Percentiles rank a stretch among this genome's conserved stretches.
Evolutionary conservation across 2,113 vertebrate genomes (phyloP).

Genomic region (Zosterops borbonicus): DNA sequence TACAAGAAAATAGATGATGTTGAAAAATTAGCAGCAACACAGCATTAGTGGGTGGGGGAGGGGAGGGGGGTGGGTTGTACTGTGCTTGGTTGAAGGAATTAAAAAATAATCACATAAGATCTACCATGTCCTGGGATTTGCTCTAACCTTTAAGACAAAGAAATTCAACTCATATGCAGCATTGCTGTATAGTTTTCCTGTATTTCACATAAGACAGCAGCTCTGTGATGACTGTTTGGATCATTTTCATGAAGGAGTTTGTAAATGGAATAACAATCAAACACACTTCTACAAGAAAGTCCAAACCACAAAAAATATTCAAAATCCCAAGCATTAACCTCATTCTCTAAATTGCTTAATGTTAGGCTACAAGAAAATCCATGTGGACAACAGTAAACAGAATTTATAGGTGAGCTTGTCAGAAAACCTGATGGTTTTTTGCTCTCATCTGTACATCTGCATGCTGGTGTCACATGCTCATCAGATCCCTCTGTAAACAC

Average conservation of each 20-base stretch:
- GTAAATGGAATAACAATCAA: neutral
- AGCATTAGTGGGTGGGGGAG: neutral
- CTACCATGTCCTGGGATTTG: neutral
- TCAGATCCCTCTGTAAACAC: neutral
- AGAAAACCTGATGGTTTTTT: neutral
- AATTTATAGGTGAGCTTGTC: neutral
- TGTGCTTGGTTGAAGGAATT: neutral
- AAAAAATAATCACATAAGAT: neutral
- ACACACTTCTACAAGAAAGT: neutral
- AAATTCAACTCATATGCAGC: neutral
- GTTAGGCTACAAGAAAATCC: neutral
- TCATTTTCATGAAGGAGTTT: neutral
- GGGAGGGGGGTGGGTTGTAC: accelerated
- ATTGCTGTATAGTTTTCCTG: neutral
- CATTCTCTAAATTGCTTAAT: neutral
- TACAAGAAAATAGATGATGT: neutral
- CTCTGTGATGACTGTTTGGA: neutral
- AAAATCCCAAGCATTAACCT: neutral
- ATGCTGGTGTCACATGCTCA: accelerated
- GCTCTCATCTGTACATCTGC: neutral
- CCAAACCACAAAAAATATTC: neutral
- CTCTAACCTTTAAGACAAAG: neutral
- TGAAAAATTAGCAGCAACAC: neutral
- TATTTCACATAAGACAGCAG: neutral
- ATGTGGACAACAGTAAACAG: neutral